Evolutionary conservation across 2,113 vertebrate species (phyloP), one percentile per base, ranked within the genome.

Genomic region (Eupsittula cactorum): DNA sequence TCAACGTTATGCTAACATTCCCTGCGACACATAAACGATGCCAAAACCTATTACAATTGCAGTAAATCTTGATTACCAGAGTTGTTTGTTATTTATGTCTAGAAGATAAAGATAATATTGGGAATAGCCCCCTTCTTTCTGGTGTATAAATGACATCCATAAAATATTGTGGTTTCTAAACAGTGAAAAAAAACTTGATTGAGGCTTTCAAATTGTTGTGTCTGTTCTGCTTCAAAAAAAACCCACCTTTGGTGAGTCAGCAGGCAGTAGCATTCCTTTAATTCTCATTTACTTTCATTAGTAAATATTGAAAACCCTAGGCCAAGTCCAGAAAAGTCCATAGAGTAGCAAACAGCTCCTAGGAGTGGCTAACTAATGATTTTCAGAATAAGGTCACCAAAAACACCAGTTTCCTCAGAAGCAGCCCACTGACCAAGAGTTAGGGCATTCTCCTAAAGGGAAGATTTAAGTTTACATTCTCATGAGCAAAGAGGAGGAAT

Each of bases 41-140:
- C 95, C 97, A 97, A 97, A 97, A 93, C 76, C 95, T 96, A 97
- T 97, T 97, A 97, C 90, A 95, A 92, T 82, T 90, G 94, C 90
- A 97, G 95, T 97, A 98, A 97, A 98, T 97, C 97, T 98, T 97
- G 95, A 97, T 98, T 97, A 97, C 92, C 7, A 1, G 83, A 96
- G 92, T 97, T 97, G 96, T 97, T 98, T 97, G 93, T 94, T 97
- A 97, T 98, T 98, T 98, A 97, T 95, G 90, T 90, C 63, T 79
- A 77, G 82, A 92, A 97, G 94, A 97, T 97, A 97, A 97, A 98
- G 85, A 95, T 97, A 97, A 98, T 97, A 97, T 95, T 97, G 76
- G 91, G 89, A 97, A 97, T 90, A 93, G 80, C 71, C 70, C 79
- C 95, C 95, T 95, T 94, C 91, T 92, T 93, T 95, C 95, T 71